A percentile compares a stretch with the other conserved stretches of the same genome.
Conservation (phyloP, 2,888 invertebrate genomes). For the Andrena minutula region DNA sequence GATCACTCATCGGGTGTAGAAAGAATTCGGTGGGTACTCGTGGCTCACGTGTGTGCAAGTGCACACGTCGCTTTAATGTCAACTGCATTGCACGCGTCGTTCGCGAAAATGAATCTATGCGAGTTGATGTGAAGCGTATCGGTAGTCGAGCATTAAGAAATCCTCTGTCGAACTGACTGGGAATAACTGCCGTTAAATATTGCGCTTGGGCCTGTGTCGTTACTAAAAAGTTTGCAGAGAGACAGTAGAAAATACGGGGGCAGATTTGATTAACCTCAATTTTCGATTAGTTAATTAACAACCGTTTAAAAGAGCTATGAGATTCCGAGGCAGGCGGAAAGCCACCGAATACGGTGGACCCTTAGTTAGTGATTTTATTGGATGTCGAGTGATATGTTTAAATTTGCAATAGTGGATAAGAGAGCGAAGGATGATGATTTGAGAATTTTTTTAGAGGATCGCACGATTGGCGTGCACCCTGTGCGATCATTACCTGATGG, state of each 20-base stretch:
- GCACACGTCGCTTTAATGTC: neutral
- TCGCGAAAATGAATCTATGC: neutral
- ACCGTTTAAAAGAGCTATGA: slow-evolving; percentile 53
- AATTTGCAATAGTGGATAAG: neutral
- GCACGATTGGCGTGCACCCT: slow-evolving; percentile 78
- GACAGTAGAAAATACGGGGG: neutral
- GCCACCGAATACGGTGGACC: slow-evolving; percentile 35
- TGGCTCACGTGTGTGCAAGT: neutral
- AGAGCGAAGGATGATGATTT: neutral
- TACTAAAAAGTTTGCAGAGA: neutral
- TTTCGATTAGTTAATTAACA: neutral
- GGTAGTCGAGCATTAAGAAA: neutral
- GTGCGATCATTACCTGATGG: slow-evolving; percentile 80
- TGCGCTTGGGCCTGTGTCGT: neutral
- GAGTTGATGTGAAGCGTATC: neutral
- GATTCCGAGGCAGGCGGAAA: slow-evolving; percentile 66
- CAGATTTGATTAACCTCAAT: slow-evolving; percentile 15
- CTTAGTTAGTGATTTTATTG: slow-evolving; percentile 52
- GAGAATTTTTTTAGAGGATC: slow-evolving; percentile 66
- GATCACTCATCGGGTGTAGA: slow-evolving; percentile 62
- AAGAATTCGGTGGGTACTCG: slow-evolving; percentile 72
- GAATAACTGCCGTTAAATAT: neutral
- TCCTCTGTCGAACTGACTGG: neutral
- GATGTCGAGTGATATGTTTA: neutral
- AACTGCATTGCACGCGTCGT: slow-evolving; percentile 3